These are phyloP conservation scores for Meliscaeva auricollis DNA, from an alignment of 2,888 invertebrate species.

Conservation along the genomic window DNA sequence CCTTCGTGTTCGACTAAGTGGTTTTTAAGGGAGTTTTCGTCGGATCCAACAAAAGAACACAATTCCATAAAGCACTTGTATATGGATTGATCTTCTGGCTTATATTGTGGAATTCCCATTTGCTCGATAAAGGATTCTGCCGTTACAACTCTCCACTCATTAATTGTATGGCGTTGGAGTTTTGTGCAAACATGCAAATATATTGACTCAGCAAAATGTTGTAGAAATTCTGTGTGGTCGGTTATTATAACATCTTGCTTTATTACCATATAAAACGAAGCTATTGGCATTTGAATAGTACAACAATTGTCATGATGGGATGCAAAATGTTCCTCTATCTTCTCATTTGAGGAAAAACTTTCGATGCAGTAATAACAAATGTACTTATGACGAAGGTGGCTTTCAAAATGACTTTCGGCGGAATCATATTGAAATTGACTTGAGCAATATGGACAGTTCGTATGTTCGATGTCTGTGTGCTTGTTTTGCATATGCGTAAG, in stretches of 20 bases:
- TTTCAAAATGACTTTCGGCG: slow-evolving; percentile 10
- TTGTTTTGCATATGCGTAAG: slow-evolving; percentile 72
- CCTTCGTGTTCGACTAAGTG: slow-evolving; percentile 45
- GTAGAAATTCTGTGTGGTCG: slow-evolving; percentile 16
- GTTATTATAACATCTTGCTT: not conserved
- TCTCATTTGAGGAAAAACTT: slow-evolving; percentile 1
- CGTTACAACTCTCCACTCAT: slow-evolving; percentile 38
- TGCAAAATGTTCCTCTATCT: slow-evolving; percentile 32
- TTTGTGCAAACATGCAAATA: slow-evolving; percentile 5
- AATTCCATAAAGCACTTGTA: slow-evolving; percentile 34
- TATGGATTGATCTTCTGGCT: not conserved
- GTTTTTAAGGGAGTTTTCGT: slow-evolving; percentile 19
- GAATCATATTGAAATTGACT: not conserved
- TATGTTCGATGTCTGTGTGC: slow-evolving; percentile 41
- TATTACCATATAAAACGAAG: slow-evolving; percentile 30
- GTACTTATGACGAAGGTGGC: slow-evolving; percentile 31
- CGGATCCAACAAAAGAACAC: slow-evolving; percentile 34
- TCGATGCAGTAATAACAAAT: slow-evolving; percentile 52
- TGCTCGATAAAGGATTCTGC: slow-evolving; percentile 36
- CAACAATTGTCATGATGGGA: slow-evolving; percentile 10
- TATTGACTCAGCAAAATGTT: not conserved
- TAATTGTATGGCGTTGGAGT: not conserved
- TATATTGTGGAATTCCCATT: slow-evolving; percentile 39
- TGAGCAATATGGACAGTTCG: slow-evolving; percentile 39
- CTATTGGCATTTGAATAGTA: not conserved